Conservation (phyloP, 37 sponge, comb jelly and placozoan genomes). For the Hexactinellida sp. region DNA sequence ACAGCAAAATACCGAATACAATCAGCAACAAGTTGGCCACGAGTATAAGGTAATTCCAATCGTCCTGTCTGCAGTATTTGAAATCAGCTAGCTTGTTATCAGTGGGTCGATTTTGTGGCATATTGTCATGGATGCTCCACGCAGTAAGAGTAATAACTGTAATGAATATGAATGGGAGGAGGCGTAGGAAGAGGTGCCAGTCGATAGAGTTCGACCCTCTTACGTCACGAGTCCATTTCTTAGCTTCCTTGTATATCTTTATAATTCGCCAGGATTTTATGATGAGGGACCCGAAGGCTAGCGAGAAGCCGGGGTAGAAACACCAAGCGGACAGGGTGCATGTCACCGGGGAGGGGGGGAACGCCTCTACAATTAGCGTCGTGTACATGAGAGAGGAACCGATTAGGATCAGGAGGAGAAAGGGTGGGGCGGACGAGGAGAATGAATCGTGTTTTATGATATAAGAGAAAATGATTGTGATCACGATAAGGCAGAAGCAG, state of each 20-base stretch:
- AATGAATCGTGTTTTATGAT: not conserved
- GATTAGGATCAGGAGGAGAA: not conserved
- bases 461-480: not conserved
- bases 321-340: not conserved
- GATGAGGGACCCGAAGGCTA: not conserved
- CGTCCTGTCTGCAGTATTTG: not conserved
- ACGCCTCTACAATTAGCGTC: not conserved
- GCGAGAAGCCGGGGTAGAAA: not conserved
- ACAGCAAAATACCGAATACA: not conserved
- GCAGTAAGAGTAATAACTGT: not conserved
- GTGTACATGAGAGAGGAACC: not conserved
- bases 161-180: slow-evolving; percentile 5
- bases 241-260: not conserved
- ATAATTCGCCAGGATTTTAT: not conserved
- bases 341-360: not conserved
- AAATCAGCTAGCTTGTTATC: not conserved
- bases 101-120: not conserved
- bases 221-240: not conserved
- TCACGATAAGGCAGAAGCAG: not conserved
- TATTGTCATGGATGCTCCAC: not conserved
- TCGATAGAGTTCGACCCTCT: not conserved
- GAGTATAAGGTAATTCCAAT: not conserved
- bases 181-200: not conserved
- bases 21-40: not conserved
- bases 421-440: not conserved